A percentile compares a stretch with the other conserved stretches of the same genome.
Evolutionary conservation across 1,140 invertebrate species (phyloP).

Genomic region (Microplitis mediator): DNA sequence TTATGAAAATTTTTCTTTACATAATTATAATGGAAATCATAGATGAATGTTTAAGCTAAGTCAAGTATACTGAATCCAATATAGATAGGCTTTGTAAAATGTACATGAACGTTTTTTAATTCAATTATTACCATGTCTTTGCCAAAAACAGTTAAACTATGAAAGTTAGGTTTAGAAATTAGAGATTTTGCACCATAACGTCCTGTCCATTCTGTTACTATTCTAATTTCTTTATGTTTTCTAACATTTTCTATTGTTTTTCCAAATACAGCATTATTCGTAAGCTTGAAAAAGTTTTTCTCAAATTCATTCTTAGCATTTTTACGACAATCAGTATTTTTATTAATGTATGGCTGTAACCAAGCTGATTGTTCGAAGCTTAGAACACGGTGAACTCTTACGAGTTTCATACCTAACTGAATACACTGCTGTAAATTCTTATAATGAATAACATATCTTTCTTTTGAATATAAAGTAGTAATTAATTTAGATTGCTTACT

Average conservation of each 20-base stretch:
- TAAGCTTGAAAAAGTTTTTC: slow-evolving; percentile 63
- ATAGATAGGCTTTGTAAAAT: background rate
- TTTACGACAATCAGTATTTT: slow-evolving; percentile 45
- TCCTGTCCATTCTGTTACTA: slow-evolving; percentile 49
- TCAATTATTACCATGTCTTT: slow-evolving; percentile 49
- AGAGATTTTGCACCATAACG: slow-evolving; percentile 42
- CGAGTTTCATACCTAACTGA: slow-evolving; percentile 55
- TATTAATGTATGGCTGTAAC: slow-evolving; percentile 58
- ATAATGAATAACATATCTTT: slow-evolving; percentile 63
- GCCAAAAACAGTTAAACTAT: slow-evolving; percentile 45
- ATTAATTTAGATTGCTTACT: slow-evolving; percentile 49
- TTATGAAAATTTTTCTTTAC: slow-evolving; percentile 33
- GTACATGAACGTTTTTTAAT: background rate
- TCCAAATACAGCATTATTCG: slow-evolving; percentile 59
- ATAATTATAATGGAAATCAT: slow-evolving; percentile 47
- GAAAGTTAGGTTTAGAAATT: slow-evolving; percentile 55
- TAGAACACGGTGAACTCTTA: slow-evolving; percentile 61
- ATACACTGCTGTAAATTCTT: slow-evolving; percentile 60
- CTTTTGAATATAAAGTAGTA: slow-evolving; percentile 49
- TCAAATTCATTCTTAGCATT: slow-evolving; percentile 56
- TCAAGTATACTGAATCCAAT: background rate
- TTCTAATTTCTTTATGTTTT: slow-evolving; percentile 55
- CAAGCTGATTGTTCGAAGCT: slow-evolving; percentile 62
- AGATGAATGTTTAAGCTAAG: slow-evolving; percentile 15
- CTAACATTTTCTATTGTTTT: slow-evolving; percentile 63